Evolutionary conservation across 2,113 vertebrate genomes (phyloP).

Genomic region (Bolborhynchus lineola): DNA sequence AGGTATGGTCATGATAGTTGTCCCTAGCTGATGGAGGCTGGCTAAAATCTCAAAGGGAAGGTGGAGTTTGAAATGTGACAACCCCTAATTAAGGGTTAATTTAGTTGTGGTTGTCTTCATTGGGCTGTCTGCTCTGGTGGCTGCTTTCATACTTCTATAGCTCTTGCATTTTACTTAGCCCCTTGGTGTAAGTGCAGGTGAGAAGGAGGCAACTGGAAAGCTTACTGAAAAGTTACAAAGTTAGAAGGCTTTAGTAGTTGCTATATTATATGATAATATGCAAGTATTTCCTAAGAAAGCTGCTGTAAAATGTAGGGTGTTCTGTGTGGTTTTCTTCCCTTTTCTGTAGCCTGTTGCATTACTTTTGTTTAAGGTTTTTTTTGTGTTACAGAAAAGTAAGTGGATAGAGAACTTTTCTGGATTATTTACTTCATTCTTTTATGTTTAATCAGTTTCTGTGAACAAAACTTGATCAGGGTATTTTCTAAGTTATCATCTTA

Average conservation of each 20-base stretch:
- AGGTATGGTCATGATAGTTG: background rate
- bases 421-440: background rate
- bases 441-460: background rate
- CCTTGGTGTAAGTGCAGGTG: background rate
- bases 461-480: background rate
- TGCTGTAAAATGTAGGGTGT: background rate
- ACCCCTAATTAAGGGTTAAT: background rate
- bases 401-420: background rate
- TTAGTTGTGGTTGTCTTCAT: background rate
- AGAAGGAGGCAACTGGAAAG: background rate
- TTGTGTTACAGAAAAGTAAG: background rate
- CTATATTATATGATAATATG: background rate
- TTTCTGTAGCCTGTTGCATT: background rate
- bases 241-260: background rate
- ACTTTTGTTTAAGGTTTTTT: background rate
- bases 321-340: background rate
- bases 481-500: background rate
- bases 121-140: background rate
- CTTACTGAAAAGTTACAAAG: background rate
- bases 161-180: background rate
- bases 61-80: background rate
- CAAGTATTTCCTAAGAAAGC: background rate
- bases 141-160: fast-evolving
- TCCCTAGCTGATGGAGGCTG: background rate
- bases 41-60: background rate